These are phyloP conservation scores for Timema podura DNA, from an alignment of 2,888 invertebrate genomes.

Conservation along the genomic window DNA sequence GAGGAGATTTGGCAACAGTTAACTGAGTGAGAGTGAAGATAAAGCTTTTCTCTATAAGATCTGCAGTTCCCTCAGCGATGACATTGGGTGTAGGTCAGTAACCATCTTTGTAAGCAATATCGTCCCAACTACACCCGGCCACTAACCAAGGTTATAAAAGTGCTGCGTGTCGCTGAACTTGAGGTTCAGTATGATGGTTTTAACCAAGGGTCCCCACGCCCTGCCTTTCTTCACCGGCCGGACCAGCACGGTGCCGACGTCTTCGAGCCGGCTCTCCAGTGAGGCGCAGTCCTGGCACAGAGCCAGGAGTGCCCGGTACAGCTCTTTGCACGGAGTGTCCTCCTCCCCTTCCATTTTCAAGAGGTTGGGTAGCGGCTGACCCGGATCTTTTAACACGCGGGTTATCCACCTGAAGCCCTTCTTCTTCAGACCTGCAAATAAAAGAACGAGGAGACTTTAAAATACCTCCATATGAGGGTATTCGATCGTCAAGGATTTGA, in stretches of 20 bases:
- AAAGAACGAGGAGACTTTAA: too few relatives aligned
- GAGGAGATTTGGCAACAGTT: too few relatives aligned
- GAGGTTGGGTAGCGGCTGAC: not conserved
- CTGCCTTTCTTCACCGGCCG: slow-evolving; percentile 6
- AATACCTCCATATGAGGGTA: too few relatives aligned
- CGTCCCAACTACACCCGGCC: too few relatives aligned
- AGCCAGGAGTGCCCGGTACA: slow-evolving; percentile 42
- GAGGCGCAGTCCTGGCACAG: slow-evolving; percentile 42
- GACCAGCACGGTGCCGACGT: slow-evolving; percentile 30
- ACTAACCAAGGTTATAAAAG: slow-evolving; percentile 54
- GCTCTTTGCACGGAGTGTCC: slow-evolving; percentile 29
- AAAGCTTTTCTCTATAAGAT: too few relatives aligned
- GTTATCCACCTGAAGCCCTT: slow-evolving; percentile 31
- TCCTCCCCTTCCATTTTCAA: not conserved
- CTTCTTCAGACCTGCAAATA: too few relatives aligned
- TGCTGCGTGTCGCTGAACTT: slow-evolving; percentile 51
- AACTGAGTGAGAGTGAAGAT: too few relatives aligned
- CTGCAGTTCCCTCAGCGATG: too few relatives aligned
- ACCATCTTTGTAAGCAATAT: too few relatives aligned
- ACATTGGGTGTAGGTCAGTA: too few relatives aligned
- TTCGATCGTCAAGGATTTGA: too few relatives aligned
- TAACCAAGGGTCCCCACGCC: slow-evolving; percentile 47
- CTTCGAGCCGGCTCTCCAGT: slow-evolving; percentile 40
- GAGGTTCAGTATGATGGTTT: slow-evolving; percentile 48
- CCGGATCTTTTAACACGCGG: not conserved